These are phyloP conservation scores for Ophiothrix spiculata DNA, from an alignment of 35 echinoderm and acorn worm species.

Conservation along the genomic window DNA sequence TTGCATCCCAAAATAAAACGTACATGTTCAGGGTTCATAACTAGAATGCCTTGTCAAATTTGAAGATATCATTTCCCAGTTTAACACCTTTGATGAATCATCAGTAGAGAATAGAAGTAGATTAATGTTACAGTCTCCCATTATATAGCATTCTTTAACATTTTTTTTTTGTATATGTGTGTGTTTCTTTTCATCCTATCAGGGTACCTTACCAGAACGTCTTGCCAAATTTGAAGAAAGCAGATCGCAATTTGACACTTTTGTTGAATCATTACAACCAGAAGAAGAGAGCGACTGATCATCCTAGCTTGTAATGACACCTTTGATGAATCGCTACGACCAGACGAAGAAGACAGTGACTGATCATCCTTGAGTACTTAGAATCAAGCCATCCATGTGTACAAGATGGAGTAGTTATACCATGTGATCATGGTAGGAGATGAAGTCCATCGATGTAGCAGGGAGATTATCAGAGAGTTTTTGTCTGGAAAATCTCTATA, in stretches of 20 bases:
- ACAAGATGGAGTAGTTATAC: too few species aligned
- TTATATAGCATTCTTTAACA: not conserved
- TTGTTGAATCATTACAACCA: constrained; percentile 36
- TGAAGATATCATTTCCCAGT: not conserved
- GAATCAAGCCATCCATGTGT: too few species aligned
- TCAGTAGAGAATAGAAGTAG: not conserved
- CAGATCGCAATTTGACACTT: constrained; percentile 46
- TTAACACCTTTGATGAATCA: not conserved
- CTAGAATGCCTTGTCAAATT: not conserved
- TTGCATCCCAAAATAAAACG: not conserved
- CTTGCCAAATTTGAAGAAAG: constrained; percentile 41
- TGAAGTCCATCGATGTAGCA: too few species aligned
- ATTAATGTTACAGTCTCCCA: not conserved
- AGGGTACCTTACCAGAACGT: constrained; percentile 35
- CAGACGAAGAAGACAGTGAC: constrained; percentile 14
- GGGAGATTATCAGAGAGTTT: too few species aligned
- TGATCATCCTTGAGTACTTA: too few species aligned
- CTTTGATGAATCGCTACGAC: too few species aligned
- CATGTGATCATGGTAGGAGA: too few species aligned
- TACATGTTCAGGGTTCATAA: not conserved
- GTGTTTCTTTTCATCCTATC: not conserved
- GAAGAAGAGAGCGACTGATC: constrained; percentile 26
- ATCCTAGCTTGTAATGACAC: too few species aligned
- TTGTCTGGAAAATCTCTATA: too few species aligned
- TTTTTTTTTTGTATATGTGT: not conserved